These are phyloP conservation scores for Rhimphoctona megacephalus DNA, from an alignment of 2,888 invertebrate genomes.

Conservation along the genomic window DNA sequence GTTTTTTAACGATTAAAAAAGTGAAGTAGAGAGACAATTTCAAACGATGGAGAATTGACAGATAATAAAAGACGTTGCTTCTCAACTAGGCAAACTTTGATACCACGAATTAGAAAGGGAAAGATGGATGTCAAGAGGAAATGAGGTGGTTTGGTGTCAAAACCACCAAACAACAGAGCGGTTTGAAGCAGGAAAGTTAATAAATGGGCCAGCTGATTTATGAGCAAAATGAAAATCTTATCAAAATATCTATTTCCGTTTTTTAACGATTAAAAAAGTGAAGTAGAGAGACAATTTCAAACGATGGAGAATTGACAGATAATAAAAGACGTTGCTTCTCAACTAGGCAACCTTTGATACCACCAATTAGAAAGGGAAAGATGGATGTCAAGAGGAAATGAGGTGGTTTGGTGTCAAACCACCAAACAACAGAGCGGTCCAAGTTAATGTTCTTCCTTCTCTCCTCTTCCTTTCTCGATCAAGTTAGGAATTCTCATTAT, in stretches of 20 bases:
- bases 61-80: background rate
- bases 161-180: constrained; percentile 40
- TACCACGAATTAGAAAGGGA: constrained; percentile 5
- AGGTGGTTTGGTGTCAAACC: constrained; percentile 48
- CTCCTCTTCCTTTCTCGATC: constrained; percentile 21
- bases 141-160: constrained; percentile 43
- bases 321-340: background rate
- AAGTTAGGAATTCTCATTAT: constrained; percentile 61
- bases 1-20: background rate
- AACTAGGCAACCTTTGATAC: background rate
- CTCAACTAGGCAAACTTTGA: background rate
- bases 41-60: background rate
- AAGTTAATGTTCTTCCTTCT: constrained; percentile 6
- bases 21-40: background rate
- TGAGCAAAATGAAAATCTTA: background rate
- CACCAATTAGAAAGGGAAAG: constrained; percentile 18
- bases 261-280: background rate
- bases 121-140: constrained; percentile 28
- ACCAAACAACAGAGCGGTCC: constrained; percentile 39
- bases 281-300: background rate
- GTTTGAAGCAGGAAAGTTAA: background rate
- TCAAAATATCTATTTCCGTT: background rate
- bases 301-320: background rate
- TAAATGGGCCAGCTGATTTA: background rate
- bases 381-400: constrained; percentile 21